Conservation (phyloP, 2,113 vertebrate genomes). For the Festucalex cinctus region DNA sequence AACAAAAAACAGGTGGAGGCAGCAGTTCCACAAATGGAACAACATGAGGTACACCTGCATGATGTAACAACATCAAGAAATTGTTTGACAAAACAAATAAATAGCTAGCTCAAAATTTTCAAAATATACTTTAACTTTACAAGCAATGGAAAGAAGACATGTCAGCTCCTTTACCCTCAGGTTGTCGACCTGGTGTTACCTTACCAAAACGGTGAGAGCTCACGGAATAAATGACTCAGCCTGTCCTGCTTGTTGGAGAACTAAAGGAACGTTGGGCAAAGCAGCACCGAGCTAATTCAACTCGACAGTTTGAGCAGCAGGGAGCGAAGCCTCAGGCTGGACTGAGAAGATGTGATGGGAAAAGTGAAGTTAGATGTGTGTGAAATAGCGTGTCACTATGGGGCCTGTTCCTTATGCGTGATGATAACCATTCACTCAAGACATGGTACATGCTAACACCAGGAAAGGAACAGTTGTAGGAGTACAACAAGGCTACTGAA, state of each 20-base stretch:
- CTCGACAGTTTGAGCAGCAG: slow-evolving; percentile 43
- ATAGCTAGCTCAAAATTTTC: not conserved
- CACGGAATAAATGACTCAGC: slow-evolving; percentile 28
- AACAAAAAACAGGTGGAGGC: too few relatives aligned
- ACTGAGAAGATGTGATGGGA: slow-evolving; percentile 30
- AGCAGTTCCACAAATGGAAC: too few relatives aligned
- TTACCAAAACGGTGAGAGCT: slow-evolving; percentile 29
- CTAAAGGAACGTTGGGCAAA: slow-evolving; percentile 25
- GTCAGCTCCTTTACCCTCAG: not conserved
- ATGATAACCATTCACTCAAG: slow-evolving; percentile 23
- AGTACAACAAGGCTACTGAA: slow-evolving; percentile 13
- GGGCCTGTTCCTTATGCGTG: slow-evolving; percentile 16
- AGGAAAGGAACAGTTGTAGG: not conserved
- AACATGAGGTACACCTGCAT: not conserved
- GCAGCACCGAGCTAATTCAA: slow-evolving; percentile 40
- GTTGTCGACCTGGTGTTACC: slow-evolving; percentile 5
- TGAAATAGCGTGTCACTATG: slow-evolving; percentile 6
- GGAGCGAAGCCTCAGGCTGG: slow-evolving; percentile 28
- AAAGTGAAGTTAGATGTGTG: slow-evolving; percentile 13
- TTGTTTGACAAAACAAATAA: not conserved
- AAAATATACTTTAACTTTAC: not conserved
- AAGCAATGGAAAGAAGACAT: not conserved
- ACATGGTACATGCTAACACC: slow-evolving; percentile 9
- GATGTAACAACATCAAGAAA: not conserved
- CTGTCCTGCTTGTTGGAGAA: slow-evolving; percentile 29